Evolutionary conservation across 2,113 vertebrate genomes (phyloP).

Genomic region (Ailuropoda melanoleuca): DNA sequence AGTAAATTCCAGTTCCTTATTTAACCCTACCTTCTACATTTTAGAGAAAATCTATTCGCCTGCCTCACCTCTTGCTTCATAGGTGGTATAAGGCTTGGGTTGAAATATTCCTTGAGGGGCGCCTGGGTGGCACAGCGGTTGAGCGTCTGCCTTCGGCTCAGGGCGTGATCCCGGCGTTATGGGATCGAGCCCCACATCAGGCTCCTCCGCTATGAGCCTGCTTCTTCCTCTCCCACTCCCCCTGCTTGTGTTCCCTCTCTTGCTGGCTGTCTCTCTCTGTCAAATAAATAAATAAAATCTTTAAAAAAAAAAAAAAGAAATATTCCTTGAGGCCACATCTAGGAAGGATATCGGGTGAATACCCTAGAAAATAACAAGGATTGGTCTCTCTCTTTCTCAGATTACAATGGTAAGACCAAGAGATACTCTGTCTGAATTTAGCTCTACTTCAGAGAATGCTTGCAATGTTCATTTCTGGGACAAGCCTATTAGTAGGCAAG

Average conservation of each 20-base stretch:
- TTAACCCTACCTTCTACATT: not conserved
- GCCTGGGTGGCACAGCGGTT: too few species aligned
- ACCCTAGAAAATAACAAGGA: not conserved
- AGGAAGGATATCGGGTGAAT: not conserved
- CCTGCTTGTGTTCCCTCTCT: too few species aligned
- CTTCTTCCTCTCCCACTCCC: too few species aligned
- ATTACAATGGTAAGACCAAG: not conserved
- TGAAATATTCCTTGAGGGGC: not conserved
- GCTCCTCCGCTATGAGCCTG: too few species aligned
- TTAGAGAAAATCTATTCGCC: conserved; percentile 17
- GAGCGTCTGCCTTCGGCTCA: too few species aligned
- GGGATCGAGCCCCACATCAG: too few species aligned
- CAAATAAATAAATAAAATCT: too few species aligned
- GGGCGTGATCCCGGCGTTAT: too few species aligned
- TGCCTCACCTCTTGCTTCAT: not conserved
- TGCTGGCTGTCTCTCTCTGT: too few species aligned
- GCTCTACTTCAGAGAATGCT: not conserved
- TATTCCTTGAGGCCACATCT: not conserved
- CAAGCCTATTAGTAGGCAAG: not conserved
- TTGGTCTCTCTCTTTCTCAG: not conserved
- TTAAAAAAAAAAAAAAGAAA: too few species aligned
- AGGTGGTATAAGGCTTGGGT: not conserved
- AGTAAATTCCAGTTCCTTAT: not conserved
- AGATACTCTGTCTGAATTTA: not conserved
- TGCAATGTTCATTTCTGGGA: conserved; percentile 14